phyloP scores from a whole-genome alignment of 2,113 vertebrate genomes.

The Sinocyclocheilus anshuiensis region DNA sequence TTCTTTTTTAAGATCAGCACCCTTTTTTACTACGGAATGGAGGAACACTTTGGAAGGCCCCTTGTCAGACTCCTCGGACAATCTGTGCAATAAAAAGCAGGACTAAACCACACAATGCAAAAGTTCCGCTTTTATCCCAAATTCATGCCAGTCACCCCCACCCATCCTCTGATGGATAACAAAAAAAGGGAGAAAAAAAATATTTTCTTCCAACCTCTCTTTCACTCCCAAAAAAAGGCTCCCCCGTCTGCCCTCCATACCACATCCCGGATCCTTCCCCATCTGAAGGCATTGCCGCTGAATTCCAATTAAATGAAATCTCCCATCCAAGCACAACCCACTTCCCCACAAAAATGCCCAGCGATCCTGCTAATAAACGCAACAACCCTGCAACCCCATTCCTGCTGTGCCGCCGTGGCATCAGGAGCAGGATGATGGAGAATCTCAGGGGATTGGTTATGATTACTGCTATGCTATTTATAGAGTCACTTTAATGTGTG shows the following conservation, averaged over 20 bases:
- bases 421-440: conserved; percentile 37
- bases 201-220: conserved; percentile 42
- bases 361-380: conserved; percentile 62
- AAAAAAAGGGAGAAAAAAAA: conserved; percentile 45
- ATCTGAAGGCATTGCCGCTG: conserved; percentile 51
- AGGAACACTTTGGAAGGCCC: conserved; percentile 48
- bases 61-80: conserved; percentile 54
- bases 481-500: conserved; percentile 31
- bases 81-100: conserved; percentile 64
- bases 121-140: conserved; percentile 51
- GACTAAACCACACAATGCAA: conserved; percentile 54
- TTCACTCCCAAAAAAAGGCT: conserved; percentile 34
- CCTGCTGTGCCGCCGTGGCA: conserved; percentile 47
- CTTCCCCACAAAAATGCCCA: conserved; percentile 67
- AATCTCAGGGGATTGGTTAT: conserved; percentile 37
- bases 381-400: conserved; percentile 8
- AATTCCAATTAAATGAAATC: conserved; percentile 67
- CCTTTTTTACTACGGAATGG: conserved; percentile 60
- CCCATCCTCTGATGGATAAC: conserved; percentile 33
- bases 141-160: conserved; percentile 30
- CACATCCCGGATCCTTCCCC: conserved; percentile 52
- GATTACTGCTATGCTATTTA: conserved; percentile 59
- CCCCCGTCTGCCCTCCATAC: conserved; percentile 33
- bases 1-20: conserved; percentile 62
- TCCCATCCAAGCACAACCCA: conserved; percentile 61